Evolutionary conservation across 2,888 invertebrate genomes (phyloP).

Genomic region (Anarsia innoxiella): DNA sequence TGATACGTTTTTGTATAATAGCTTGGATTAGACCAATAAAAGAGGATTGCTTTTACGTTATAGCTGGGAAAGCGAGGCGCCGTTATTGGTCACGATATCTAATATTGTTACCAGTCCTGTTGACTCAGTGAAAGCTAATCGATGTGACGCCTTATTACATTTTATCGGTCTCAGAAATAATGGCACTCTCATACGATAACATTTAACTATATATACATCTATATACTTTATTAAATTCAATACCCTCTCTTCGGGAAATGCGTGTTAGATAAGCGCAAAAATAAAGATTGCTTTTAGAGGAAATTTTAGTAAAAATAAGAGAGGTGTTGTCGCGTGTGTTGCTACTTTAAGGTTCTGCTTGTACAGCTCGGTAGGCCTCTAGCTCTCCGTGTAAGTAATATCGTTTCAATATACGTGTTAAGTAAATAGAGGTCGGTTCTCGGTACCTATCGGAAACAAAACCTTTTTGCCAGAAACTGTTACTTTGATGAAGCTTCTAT

Average conservation of each 20-base stretch:
- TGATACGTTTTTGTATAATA: conserved; percentile 31
- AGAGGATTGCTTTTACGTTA: conserved; percentile 36
- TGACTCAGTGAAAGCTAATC: conserved; percentile 41
- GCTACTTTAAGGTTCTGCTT: too few species aligned
- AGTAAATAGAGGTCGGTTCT: too few species aligned
- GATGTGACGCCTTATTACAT: conserved; percentile 41
- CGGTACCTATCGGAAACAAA: too few species aligned
- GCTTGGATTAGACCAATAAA: conserved; percentile 36
- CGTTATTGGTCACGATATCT: conserved; percentile 39
- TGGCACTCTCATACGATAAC: conserved; percentile 14
- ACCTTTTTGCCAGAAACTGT: too few species aligned
- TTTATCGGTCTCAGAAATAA: conserved; percentile 28
- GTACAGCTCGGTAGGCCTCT: too few species aligned
- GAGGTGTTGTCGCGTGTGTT: too few species aligned
- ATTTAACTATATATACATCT: conserved; percentile 13
- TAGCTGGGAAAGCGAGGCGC: conserved; percentile 25
- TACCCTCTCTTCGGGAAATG: conserved; percentile 12
- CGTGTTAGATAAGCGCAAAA: too few species aligned
- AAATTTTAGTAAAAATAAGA: too few species aligned
- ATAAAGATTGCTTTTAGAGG: too few species aligned
- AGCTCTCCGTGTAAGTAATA: too few species aligned
- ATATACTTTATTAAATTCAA: conserved; percentile 15
- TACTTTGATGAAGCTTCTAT: too few species aligned
- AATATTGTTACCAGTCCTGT: conserved; percentile 39
- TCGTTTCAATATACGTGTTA: too few species aligned